Base-by-base conservation (phyloP, 2,113 vertebrate species). In the Onychostruthus taczanowskii region DNA sequence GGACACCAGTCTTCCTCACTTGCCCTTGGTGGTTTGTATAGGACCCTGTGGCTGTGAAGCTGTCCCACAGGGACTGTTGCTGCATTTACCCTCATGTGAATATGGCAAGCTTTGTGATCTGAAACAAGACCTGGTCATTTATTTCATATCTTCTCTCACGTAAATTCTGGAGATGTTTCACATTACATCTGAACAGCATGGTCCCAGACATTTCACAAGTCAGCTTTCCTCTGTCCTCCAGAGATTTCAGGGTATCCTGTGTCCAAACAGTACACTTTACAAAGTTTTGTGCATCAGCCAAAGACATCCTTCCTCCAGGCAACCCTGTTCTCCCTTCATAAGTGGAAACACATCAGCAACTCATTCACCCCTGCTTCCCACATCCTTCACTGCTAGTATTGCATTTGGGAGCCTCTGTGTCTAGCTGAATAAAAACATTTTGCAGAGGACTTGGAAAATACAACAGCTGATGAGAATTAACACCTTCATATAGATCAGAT, bases 341-440 rank as follows among this genome's bases (percentile, higher is more conserved):
- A 76, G 6, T 23, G 3, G 5, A 76, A 94, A 6, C 6, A 58
- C 19, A 56, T 61, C n/a, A 75, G 21, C 33, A 75, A 24, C 16
- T 67, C 0, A 0, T 46, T 70, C n/a, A 47, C 13, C 15, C 6
- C 46, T 3, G 1, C 13, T 88, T 84, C n/a, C 41, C 20, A 37
- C 9, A 12, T 46, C 58, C 56, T 82, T 56, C 78, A 66, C 41
- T 82, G 30, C 30, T 31, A 11, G 3, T 17, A 11, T 21, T 14
- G 30, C 6, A 9, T 41, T 49, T 58, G 30, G 59, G 20, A 66
- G 16, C 24, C 21, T n/a, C 27, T 27, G 4, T 3, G 3, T 63
- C 69, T 84, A 67, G 5, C 33, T 91, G 14, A 46, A 73, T 16
- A 84, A 83, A 46, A 14, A 33, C 21, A 28, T 72, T 85, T 79